phyloP scores from a whole-genome alignment of 2,113 vertebrate species.

The Forbesichthys papilliferus region DNA sequence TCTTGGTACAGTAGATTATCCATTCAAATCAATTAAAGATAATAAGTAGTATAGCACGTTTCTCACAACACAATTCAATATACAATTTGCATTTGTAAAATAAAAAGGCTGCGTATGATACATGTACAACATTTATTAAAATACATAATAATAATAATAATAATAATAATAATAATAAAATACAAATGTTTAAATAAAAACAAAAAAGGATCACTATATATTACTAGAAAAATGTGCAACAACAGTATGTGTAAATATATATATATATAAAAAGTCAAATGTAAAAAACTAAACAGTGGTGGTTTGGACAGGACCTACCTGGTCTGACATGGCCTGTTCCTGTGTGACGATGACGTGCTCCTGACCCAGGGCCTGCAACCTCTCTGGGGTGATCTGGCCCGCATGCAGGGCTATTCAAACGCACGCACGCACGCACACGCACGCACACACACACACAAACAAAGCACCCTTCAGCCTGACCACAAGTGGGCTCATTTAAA shows the following conservation, averaged over 20 bases:
- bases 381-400: constrained; percentile 82
- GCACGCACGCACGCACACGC: constrained; percentile 1
- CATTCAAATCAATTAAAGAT: background rate
- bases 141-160: no score
- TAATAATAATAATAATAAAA: no score
- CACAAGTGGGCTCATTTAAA: background rate
- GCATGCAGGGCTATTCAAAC: constrained; percentile 81
- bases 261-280: background rate
- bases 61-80: no score
- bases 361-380: constrained; percentile 85
- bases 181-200: no score
- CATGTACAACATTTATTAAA: no score
- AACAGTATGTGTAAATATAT: no score
- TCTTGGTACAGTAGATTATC: background rate
- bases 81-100: no score
- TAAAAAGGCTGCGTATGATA: no score
- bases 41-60: background rate
- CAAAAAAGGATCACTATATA: no score
- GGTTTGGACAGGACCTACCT: constrained; percentile 72
- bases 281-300: background rate
- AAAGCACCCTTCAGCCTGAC: constrained; percentile 5
- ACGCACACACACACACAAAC: background rate
- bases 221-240: no score
- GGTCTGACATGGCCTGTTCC: constrained; percentile 83
- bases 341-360: constrained; percentile 94